These are phyloP conservation scores for Myoxocephalus aenaeus DNA, from an alignment of 2,797 vertebrate genomes.

Conservation along the genomic window DNA sequence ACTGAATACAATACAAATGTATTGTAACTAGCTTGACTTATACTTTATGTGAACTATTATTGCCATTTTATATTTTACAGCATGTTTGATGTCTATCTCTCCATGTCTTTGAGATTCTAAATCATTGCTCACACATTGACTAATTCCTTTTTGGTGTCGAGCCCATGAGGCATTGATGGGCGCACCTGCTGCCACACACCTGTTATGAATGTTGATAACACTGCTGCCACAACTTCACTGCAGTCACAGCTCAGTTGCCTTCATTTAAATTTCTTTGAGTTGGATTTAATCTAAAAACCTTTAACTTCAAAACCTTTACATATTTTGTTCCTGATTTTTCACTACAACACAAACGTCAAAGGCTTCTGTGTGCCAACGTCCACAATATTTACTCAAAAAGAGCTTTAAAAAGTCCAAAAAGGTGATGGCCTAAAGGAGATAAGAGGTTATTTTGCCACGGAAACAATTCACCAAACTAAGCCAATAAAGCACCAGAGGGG, in stretches of 20 bases:
- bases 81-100: background rate
- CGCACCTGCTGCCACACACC: background rate
- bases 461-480: slow-evolving; percentile 54
- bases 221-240: background rate
- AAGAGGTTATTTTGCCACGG: slow-evolving; percentile 41
- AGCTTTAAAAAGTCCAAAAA: slow-evolving; percentile 1
- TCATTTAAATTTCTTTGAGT: background rate
- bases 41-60: background rate
- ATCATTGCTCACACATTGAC: background rate
- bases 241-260: background rate
- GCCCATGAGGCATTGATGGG: no score
- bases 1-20: background rate
- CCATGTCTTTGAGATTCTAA: background rate
- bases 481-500: slow-evolving; percentile 42
- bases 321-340: background rate
- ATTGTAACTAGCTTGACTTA: background rate
- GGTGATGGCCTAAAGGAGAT: slow-evolving; percentile 26
- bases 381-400: background rate
- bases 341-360: background rate
- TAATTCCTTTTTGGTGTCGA: background rate
- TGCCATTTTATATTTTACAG: background rate
- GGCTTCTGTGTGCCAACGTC: background rate
- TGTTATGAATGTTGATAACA: background rate
- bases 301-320: background rate
- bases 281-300: background rate